Base-by-base conservation (phyloP, 2,888 invertebrate genomes). In the Deilephila porcellus region DNA sequence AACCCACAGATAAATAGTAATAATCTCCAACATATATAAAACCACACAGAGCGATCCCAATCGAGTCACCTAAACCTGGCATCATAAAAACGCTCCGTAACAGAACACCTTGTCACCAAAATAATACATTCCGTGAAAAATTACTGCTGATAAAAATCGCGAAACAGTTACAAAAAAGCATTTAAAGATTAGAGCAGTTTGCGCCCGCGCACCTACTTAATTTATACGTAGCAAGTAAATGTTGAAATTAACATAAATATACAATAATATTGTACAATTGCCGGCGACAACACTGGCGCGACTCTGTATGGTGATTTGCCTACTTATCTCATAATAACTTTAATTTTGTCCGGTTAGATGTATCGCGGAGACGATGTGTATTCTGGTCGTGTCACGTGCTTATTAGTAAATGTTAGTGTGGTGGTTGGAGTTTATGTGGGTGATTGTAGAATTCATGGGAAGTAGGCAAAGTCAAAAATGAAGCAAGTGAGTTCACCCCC, bases 201-300 rank as follows among this genome's bases (percentile, higher is more conserved):
- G 88, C 89, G 90, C 89, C 87, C 86, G 89, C 90, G 89, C 90
- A 87, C 83, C 60, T n/a, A 60, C 88, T 82, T 79, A 60, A 73
- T 74, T 56, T 81, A 82, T 86, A 82, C 84, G 60, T 86, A 82
- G 83, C 76, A 82, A n/a, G 78, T 76, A 83, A 89, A 88, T 86
- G 88, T 83, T 84, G 78, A 77, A 77, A 93, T 93, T 93, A 86
- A 85, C 93, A 93, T 93, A 93, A 92, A 91, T 91, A 85, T 83
- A 87, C 88, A 82, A 93, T 92, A 90, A 92, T 88, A 80, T 81
- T 83, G 82, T 82, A 90, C 93, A 92, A 92, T 92, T 92, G 91
- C 89, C 83, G 84, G 82, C 84, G 84, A 81, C 86, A 83, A 82
- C 85, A 85, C 85, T 85, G 80, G 84, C 85, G 80, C 82, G 84